A percentile compares a stretch with the other conserved stretches of the same genome.
Conservation (phyloP, 1,140 invertebrate species). For the Drosophila sp. region DNA sequence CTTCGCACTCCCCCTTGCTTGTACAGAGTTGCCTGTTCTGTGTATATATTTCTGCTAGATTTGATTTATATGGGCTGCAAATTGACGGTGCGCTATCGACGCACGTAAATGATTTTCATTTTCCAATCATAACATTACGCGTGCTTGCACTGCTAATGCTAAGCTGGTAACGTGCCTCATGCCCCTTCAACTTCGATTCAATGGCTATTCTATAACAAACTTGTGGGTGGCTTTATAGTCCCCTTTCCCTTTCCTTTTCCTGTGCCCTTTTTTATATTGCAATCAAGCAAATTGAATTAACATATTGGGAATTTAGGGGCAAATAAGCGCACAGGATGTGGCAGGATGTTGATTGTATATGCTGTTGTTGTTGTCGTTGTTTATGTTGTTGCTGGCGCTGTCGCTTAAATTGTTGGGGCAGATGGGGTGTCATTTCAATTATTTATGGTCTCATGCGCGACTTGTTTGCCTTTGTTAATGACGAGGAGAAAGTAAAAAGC, state of each 20-base stretch:
- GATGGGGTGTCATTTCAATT: conserved; percentile 63
- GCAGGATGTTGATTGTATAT: conserved; percentile 43
- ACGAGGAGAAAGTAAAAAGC: conserved; percentile 57
- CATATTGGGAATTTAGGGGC: conserved; percentile 64
- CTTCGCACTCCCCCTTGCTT: not conserved
- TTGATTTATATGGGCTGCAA: conserved; percentile 74
- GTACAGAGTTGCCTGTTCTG: not conserved
- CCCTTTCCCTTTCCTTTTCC: conserved; percentile 17
- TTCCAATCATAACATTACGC: conserved; percentile 80
- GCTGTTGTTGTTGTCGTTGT: conserved; percentile 24
- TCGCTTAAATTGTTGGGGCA: conserved; percentile 66
- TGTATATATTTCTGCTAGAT: conserved; percentile 69
- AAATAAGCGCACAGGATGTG: conserved; percentile 23
- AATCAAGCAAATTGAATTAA: conserved; percentile 77
- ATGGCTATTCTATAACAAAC: conserved; percentile 11
- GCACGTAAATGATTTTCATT: conserved; percentile 83
- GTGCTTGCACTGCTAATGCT: conserved; percentile 73
- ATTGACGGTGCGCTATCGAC: conserved; percentile 59
- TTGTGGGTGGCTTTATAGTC: not conserved
- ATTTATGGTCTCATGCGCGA: conserved; percentile 68
- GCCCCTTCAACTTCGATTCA: not conserved
- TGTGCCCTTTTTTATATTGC: conserved; percentile 55
- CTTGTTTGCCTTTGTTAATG: conserved; percentile 76
- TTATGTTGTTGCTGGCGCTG: conserved; percentile 23
- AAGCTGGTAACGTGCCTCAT: conserved; percentile 36